Evolutionary conservation across 37 sponge, comb jelly and placozoan species (phyloP), one percentile per base, ranked within the genome.

Genomic region (Dysidea cf. avara): DNA sequence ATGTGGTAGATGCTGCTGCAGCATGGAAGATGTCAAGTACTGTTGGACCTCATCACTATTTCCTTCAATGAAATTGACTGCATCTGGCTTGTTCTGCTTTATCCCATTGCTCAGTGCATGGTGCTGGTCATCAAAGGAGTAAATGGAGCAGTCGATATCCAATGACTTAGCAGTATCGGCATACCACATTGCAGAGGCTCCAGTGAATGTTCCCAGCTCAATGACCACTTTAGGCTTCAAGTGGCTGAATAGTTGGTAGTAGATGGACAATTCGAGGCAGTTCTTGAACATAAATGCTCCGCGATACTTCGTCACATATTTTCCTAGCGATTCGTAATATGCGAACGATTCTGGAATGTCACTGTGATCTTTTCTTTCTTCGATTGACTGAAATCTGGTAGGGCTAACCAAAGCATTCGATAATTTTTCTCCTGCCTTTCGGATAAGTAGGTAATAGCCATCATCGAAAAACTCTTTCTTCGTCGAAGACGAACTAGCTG

Each of bases 291-390:
- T 1, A 0, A 7, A 9, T 3, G 21, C 18, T 1, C 80, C 86
- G 26, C 75, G 53, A 54, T 85, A 69, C 2, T 39, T 13, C 1
- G 37, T 31, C 0, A 78, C 39, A 53, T 72, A 66, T 28, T 77
- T 82, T 3, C 83, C 83, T 16, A 0, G n/a, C 21, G 6, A 21
- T 2, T 33, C 37, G 0, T 40, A 30, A 22, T 67, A 73, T 2
- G 60, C 20, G 6, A 49, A 39, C 24, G 66, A 79, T 39, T 36
- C 21, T 1, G 78, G 75, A 2, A 78, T 24, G 20, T 61, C 78
- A 26, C 77, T 55, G n/a, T 66, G 24, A 14, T 87, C 87, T 63
- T 87, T 77, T 25, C 87, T n/a, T n/a, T n/a, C n/a, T n/a, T n/a
- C n/a, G n/a, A n/a, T n/a, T n/a, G n/a, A n/a, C n/a, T n/a, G n/a